These are phyloP conservation scores for Eudemis profundana DNA, from an alignment of 2,888 invertebrate species.

Conservation along the genomic window DNA sequence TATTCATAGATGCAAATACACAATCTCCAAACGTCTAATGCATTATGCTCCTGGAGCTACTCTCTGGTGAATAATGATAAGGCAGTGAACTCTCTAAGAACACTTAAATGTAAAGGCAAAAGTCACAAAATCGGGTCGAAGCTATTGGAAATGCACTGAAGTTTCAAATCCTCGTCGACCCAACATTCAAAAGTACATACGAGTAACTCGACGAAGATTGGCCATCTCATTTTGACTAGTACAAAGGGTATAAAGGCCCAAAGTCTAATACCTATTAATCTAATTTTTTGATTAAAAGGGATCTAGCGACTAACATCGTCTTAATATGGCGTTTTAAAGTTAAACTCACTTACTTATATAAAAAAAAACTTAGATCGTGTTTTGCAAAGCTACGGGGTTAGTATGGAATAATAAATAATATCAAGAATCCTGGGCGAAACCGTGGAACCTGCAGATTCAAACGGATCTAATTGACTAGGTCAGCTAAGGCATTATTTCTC, in stretches of 20 bases:
- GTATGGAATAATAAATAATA: not conserved
- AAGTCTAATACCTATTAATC: too few relatives aligned
- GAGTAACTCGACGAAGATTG: not conserved
- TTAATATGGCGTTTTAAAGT: not conserved
- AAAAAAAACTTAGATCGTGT: not conserved
- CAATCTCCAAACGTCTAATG: conserved; percentile 17
- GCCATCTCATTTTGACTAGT: not conserved
- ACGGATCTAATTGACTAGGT: not conserved
- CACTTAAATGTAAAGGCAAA: conserved; percentile 15
- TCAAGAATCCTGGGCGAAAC: not conserved
- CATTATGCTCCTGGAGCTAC: conserved; percentile 15
- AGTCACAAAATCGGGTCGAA: conserved; percentile 54
- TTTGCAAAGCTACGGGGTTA: not conserved
- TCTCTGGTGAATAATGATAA: conserved; percentile 31
- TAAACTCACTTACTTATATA: not conserved
- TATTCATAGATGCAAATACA: conserved; percentile 29
- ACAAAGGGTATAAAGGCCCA: not conserved
- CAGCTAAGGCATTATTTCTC: not conserved
- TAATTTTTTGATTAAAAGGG: too few relatives aligned
- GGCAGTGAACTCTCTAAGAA: conserved; percentile 23
- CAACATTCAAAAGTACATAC: conserved; percentile 18
- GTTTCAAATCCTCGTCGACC: conserved; percentile 62
- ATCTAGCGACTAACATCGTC: too few relatives aligned
- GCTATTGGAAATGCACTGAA: conserved; percentile 57
- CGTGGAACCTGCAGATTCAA: not conserved